Evolutionary conservation across 2,888 invertebrate genomes (phyloP), one percentile per base, ranked within the genome.

Genomic region (Leucophora obtusa): DNA sequence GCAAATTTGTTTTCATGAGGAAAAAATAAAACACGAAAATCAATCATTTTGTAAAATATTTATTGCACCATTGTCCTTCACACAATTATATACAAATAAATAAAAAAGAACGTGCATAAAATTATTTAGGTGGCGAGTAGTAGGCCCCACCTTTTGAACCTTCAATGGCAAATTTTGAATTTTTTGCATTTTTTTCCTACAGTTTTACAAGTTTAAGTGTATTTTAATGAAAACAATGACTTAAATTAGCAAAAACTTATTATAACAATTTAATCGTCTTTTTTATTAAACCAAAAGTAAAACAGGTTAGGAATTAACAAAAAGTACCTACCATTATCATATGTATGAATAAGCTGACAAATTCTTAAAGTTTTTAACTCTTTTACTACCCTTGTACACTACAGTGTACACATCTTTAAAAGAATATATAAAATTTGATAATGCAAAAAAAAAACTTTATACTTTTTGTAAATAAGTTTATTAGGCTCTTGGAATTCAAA

Each of bases 1-100:
- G 38, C 14, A 66, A 54, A 58, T 66, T 59, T n/a, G n/a, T n/a
- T 50, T 59, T 58, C 65, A n/a, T 47, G n/a, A n/a, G n/a, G 1
- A 51, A 38, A 70, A 69, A 38, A n/a, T 59, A 56, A n/a, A 66
- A 11, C 1, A 35, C 51, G 17, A 69, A 73, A 38, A 59, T 62
- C 50, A 21, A 38, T 58, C 24, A 71, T 62, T 51, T 28, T 68
- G 58, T 47, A 58, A 58, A 43, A 58, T 35, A 63, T 72, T 72
- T 51, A 59, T 56, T 33, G 47, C 43, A 53, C 43, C 47, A 35
- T 51, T 59, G 79, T 82, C 79, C 82, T 82, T 76, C 79, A 79
- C 75, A 82, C 79, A 77, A 65, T 79, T 75, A 62, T 15, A 17
- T 58, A 28, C 14, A 28, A 53, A 65, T 28, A 2, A n/a, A n/a